Evolutionary conservation across 1,140 invertebrate species (phyloP).

Genomic region (Cheumatopsyche charites): DNA sequence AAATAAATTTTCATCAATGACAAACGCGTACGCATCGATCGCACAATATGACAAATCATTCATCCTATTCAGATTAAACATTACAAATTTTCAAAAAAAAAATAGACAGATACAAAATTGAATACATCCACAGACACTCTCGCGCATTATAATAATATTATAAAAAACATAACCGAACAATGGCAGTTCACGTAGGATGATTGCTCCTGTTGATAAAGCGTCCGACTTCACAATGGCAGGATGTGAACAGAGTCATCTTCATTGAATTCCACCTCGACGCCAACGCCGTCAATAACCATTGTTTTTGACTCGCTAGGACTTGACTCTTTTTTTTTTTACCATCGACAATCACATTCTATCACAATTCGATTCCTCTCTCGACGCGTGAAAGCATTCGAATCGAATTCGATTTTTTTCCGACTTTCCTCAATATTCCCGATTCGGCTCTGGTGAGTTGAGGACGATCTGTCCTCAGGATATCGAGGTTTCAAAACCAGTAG

Average conservation of each 20-base stretch:
- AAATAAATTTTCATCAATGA: no score
- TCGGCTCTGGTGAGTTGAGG: constrained; percentile 11
- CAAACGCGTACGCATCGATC: no score
- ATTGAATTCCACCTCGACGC: constrained; percentile 1
- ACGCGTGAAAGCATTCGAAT: background rate
- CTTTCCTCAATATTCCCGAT: background rate
- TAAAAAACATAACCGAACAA: background rate
- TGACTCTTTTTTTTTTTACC: background rate
- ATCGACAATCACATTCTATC: background rate
- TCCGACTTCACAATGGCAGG: constrained; percentile 29
- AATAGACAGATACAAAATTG: no score
- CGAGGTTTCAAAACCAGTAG: constrained; percentile 45
- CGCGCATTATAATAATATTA: constrained; percentile 10
- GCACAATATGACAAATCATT: no score
- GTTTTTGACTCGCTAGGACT: constrained; percentile 4
- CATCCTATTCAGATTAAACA: no score
- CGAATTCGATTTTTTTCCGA: background rate
- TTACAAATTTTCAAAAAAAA: no score
- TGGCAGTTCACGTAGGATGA: constrained; percentile 23
- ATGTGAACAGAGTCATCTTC: constrained; percentile 27
- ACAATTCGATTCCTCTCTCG: background rate
- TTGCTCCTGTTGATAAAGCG: constrained; percentile 25
- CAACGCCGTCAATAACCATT: constrained; percentile 13
- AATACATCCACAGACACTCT: background rate
- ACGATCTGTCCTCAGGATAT: constrained; percentile 44